Conservation (phyloP, 2,113 vertebrate genomes). For the rat (Rattus norvegicus) region GRCr8 NC_086033.1:97424001-97424500, state of each 20-base stretch:
- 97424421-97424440: conserved; percentile 66
- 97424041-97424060: not conserved
- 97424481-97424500: conserved; percentile 82
- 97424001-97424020: not conserved
- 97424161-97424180: not conserved
- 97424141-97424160: not conserved
- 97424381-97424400: not conserved
- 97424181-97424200: not conserved
- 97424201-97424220: not conserved
- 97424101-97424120: not conserved
- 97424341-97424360: not conserved
- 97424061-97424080: not conserved
- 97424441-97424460: conserved; percentile 80
- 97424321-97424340: conserved; percentile 23
- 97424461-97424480: conserved; percentile 76
- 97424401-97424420: conserved; percentile 57
- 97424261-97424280: not conserved
- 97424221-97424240: not conserved
- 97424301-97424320: not conserved
- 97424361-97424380: conserved; percentile 53
- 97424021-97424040: not conserved
- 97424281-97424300: not conserved
- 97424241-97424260: not conserved
- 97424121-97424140: not conserved
- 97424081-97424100: not conserved